Evolutionary conservation across 1,140 invertebrate genomes (phyloP), one percentile per base, ranked within the genome.

Genomic region (Sarcophaga bullata): DNA sequence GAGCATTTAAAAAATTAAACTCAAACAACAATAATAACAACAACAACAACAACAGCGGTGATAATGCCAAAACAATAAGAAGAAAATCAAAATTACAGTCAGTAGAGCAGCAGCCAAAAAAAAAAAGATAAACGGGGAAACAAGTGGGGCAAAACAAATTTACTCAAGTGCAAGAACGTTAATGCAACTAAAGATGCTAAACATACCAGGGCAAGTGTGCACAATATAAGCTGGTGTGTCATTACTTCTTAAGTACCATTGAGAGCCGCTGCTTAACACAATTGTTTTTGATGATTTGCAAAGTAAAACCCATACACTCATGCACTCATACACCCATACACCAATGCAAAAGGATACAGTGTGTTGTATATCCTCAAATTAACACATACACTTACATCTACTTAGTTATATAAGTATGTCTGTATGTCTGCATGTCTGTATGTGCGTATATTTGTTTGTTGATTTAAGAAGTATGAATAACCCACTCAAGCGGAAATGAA

Each of bases 201-300:
- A 37, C 19, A 72, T 52, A 81, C 48, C 50, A 19, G 19, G 75
- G 25, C 48, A 78, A 78, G 50, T 37, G 50, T 37, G 75, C 50
- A 19, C 75, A 78, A 78, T 48, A 78, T 78, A 48, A 78, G 75
- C 75, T 68, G 80, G 80, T 81, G 80, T 81, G 80, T 81, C 80
- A 81, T 81, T 81, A 81, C 52, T 47, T 68, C 80, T 81, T 68
- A 81, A 81, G 80, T 81, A 81, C 54, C 80, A 68, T 47, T 81
- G 80, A 81, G 80, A 37, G 25, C 25, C 25, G n/a, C 52, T 81
- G 54, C 80, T 81, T 81, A 81, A 81, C 80, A 81, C 80, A 72
- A 81, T 81, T 81, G 80, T 81, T 81, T 81, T 81, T 72, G 80
- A 81, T 62, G 80, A 81, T 81, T 81, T 49, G 49, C 80, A n/a